Evolutionary conservation across 1,140 invertebrate genomes (phyloP), one percentile per base, ranked within the genome.

Genomic region (Cydia pomonella): DNA sequence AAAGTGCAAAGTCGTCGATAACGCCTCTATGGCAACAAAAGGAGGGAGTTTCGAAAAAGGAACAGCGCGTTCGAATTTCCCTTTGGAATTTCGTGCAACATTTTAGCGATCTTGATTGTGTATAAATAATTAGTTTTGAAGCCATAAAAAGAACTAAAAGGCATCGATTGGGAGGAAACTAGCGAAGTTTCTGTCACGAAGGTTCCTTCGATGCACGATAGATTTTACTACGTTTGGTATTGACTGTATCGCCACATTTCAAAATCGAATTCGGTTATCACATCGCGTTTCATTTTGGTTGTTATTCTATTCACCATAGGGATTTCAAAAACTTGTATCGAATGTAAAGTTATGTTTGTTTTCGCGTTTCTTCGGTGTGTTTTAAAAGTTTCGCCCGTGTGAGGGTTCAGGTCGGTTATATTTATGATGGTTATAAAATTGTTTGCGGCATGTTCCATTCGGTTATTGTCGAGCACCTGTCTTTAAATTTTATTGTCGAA

Each of bases 101-200:
- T 74, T 71, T 75, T 79, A 76, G 75, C 75, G 72, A 79, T 50
- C 69, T 87, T 79, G 85, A 84, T 86, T 86, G 83, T 77, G 79
- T 83, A 85, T 84, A 81, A 86, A 87, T 90, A 91, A 89, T 89
- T 87, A 87, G 78, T 80, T 83, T 81, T 86, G 79, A 81, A 80
- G 76, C 78, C 78, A 81, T 85, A 82, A 85, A 86, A 85, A 80
- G 82, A 87, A 85, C 82, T 82, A 86, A 86, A 87, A 87, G 83
- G 80, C 85, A 90, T 91, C 88, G 90, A 92, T 92, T 90, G 90
- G 87, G 87, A 85, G 79, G 76, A 80, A 88, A 85, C 83, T 84
- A 77, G 84, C 85, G 79, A 89, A 92, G 79, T 89, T 83, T 83
- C 75, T 85, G 88, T 89, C 90, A 92, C 90, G 90, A 90, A 87